Percentiles rank a stretch among this genome's conserved stretches.
Conservation (phyloP, 1,140 invertebrate genomes). For the Diorhabda sublineata region DNA sequence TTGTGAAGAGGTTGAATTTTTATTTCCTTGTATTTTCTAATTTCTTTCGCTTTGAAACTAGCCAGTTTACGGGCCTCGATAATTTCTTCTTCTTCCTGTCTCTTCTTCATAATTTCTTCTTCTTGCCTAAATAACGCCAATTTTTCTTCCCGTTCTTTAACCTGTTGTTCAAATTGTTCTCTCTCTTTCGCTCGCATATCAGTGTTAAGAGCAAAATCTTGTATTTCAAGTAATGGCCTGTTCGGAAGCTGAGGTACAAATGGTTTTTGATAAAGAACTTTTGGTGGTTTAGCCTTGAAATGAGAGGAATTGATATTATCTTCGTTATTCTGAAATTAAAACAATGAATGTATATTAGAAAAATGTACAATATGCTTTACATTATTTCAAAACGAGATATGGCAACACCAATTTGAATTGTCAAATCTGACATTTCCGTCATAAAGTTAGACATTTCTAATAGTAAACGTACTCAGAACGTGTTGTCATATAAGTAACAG, state of each 20-base stretch:
- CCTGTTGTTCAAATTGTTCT: constrained; percentile 46
- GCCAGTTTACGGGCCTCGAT: constrained; percentile 23
- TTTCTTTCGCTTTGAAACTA: constrained; percentile 31
- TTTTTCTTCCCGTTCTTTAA: constrained; percentile 47
- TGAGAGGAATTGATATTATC: constrained; percentile 13
- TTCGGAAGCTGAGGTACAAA: constrained; percentile 48
- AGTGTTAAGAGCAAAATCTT: constrained; percentile 49
- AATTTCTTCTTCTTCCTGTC: constrained; percentile 14
- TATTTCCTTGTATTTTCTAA: constrained; percentile 31
- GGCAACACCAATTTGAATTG: too few species aligned
- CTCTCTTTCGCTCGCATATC: constrained; percentile 49
- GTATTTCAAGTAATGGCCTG: constrained; percentile 31
- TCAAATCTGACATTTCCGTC: too few species aligned
- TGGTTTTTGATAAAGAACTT: constrained; percentile 50
- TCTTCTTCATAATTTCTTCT: constrained; percentile 18
- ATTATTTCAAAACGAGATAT: too few species aligned
- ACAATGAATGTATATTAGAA: too few species aligned
- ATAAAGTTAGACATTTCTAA: too few species aligned
- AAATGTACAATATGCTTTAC: too few species aligned
- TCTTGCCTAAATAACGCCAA: constrained; percentile 23
- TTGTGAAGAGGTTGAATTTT: constrained; percentile 23
- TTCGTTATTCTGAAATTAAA: constrained; percentile 21
- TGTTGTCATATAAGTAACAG: too few species aligned
- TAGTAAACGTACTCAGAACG: too few species aligned
- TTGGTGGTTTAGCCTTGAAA: constrained; percentile 52